phyloP scores from a whole-genome alignment of 1,140 invertebrate genomes.

The Conopomorpha cramerella region DNA sequence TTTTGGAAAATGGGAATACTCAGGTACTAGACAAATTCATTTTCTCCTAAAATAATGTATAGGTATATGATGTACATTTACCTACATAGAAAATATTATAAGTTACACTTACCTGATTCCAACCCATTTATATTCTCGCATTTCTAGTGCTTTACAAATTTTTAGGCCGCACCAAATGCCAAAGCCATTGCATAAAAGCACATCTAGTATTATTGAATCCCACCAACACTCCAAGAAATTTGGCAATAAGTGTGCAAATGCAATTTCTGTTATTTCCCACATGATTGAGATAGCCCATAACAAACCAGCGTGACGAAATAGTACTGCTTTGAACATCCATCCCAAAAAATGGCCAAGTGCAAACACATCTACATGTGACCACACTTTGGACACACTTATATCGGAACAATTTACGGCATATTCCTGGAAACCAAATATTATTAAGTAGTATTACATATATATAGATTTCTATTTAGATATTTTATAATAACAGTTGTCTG shows the following conservation, averaged over 20 bases:
- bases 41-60: too few species aligned
- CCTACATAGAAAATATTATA: too few species aligned
- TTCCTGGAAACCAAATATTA: slow-evolving; percentile 66
- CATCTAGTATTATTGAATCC: slow-evolving; percentile 96
- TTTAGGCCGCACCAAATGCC: slow-evolving; percentile 95
- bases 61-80: too few species aligned
- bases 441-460: not conserved
- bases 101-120: slow-evolving; percentile 89
- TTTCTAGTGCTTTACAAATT: slow-evolving; percentile 89
- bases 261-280: slow-evolving; percentile 99
- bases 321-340: slow-evolving; percentile 95
- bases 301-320: slow-evolving; percentile 95
- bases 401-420: slow-evolving; percentile 98
- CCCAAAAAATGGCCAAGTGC: slow-evolving; percentile 96
- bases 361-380: slow-evolving; percentile 94
- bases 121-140: slow-evolving; percentile 98
- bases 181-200: slow-evolving; percentile 94
- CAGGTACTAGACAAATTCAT: too few species aligned
- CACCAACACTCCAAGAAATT: slow-evolving; percentile 99
- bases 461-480: too few species aligned
- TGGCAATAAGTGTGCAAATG: slow-evolving; percentile 95
- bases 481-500: slow-evolving; percentile 2
- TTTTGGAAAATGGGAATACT: too few species aligned
- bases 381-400: slow-evolving; percentile 83
- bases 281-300: slow-evolving; percentile 97